Evolutionary conservation across 2,888 invertebrate species (phyloP), one percentile per base, ranked within the genome.

Genomic region (Petrolisthes manimaculis): DNA sequence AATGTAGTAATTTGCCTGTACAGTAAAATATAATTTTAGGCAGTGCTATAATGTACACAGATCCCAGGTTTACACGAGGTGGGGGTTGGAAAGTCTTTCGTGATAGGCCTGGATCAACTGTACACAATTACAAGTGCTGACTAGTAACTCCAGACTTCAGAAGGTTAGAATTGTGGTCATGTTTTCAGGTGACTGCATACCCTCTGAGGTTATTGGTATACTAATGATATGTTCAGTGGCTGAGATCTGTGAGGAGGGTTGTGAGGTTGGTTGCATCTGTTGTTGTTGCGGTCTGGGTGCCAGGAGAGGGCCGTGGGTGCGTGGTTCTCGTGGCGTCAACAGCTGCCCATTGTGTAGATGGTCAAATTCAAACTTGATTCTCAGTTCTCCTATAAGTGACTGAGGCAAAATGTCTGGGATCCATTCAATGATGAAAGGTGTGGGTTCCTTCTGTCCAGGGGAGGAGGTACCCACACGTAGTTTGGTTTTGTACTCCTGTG

Each of bases 361-460:
- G 77, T 96, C 96, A 92, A 95, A 95, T 92, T 95, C 95, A 92
- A 96, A 96, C 91, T 95, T 95, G 86, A 97, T 94, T 90, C 95
- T 94, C 88, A 97, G 93, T 92, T 96, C 95, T 8, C 96, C 96
- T 90, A 96, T 95, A 92, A 95, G 94, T 67, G 95, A 95, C 91
- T 94, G 93, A 6, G 95, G 95, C 84, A 96, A 93, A 86, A 96
- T 95, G 92, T 96, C 95, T 0, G 96, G 96, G 89, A 95, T 95
- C 96, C 96, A 97, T 92, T 96, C 96, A 77, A 97, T 95, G 55
- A 95, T 93, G 92, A 96, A 95, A 24, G 95, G 95, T 86, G 94
- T 95, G 90, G 94, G 95, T 82, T 95, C 94, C 86, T 94, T 93
- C 92, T 94, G 94, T 67, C 94, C 93, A 18, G 81, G 61, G 75